Conservation (phyloP, 2,797 vertebrate species). For the Gymnodraco acuticeps region DNA sequence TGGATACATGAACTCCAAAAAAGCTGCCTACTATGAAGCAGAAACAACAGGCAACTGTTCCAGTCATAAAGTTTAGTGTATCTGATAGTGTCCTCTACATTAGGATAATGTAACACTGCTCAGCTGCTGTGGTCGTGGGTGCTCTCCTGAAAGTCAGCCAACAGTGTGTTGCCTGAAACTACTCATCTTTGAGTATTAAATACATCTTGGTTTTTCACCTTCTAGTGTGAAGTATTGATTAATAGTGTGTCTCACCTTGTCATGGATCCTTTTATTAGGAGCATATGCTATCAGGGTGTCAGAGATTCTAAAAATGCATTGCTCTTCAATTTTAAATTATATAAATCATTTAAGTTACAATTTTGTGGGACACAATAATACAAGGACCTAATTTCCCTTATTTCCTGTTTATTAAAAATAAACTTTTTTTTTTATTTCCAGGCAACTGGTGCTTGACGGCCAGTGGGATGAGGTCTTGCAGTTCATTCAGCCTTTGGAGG, state of each 20-base stretch:
- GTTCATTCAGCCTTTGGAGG: conserved; percentile 98
- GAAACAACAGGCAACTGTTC: not conserved
- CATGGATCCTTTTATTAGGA: not conserved
- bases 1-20: not conserved
- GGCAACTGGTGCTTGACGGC: conserved; percentile 96
- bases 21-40: not conserved
- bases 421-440: conserved; percentile 69
- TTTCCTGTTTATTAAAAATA: not conserved
- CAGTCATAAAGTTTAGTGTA: conserved; percentile 12
- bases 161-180: conserved; percentile 9
- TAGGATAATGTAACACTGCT: conserved; percentile 20
- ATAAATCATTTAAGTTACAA: not conserved
- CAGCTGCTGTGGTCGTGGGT: conserved; percentile 13
- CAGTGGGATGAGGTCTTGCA: conserved; percentile 99
- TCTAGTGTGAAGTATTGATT: not conserved
- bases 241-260: not conserved
- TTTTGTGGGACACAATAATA: not conserved
- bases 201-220: conserved; percentile 11
- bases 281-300: not conserved
- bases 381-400: not conserved
- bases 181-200: conserved; percentile 28
- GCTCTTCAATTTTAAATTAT: not conserved
- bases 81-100: conserved; percentile 11
- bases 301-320: not conserved
- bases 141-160: conserved; percentile 43